Base-by-base conservation (phyloP, 2,888 invertebrate genomes). In the Hecatera dysodea region DNA sequence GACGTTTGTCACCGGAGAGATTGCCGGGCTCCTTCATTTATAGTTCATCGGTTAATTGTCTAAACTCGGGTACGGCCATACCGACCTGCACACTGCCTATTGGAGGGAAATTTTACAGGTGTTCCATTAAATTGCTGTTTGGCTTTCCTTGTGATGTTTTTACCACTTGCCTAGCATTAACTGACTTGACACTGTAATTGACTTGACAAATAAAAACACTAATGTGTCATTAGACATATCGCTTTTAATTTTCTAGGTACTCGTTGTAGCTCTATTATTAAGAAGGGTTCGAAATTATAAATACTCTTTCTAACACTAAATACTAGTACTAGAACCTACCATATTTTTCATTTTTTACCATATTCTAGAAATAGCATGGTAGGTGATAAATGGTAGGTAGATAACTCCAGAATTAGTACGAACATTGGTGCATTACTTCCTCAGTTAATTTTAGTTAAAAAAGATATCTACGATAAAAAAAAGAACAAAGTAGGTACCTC, bases 1-100 rank as follows among this genome's bases (percentile, higher is more conserved):
- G 93, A 93, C 93, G 91, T 95, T 95, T 95, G 95, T 95, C 95
- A 94, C 93, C 89, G 82, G 86, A 93, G 93, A 91, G 92, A 95
- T 91, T 91, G 92, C 93, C 92, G 92, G 92, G 94, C 93, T 93
- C 89, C 91, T 92, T 92, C 93, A 92, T 94, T 93, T 94, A 93
- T 93, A 92, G 92, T 93, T 92, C 90, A 91, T 92, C 89, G 89
- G 91, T 89, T 92, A 92, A 94, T 93, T 91, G 90, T 85, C 81
- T 80, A 79, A 83, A 86, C 80, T 74, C 78, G 64, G 39, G 59
- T 67, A 75, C 55, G 62, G n/a, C 64, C 42, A 46, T 42, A 42
- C 57, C 56, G 67, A 36, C 53, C 63, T 59, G 33, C 69, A 57
- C 71, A 72, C 75, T 80, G 75, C 82, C 83, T 86, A 83, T 85